Base-by-base conservation (phyloP, 2,797 vertebrate genomes). In the Remorina albescens region DNA sequence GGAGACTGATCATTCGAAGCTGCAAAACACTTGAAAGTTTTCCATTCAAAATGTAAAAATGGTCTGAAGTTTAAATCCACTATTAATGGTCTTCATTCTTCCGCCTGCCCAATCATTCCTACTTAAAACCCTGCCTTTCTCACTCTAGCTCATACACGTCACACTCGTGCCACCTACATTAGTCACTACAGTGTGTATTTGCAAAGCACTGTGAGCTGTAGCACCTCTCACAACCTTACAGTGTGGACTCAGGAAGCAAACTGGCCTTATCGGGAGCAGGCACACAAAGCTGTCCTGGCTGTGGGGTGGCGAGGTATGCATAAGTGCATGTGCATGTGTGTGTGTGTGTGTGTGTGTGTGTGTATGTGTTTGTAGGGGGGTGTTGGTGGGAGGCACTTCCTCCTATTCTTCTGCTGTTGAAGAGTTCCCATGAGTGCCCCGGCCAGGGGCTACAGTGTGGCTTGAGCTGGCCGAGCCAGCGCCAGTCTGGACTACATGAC, bases 351-450 rank as follows among this genome's bases (percentile, higher is more conserved):
- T 83, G 47, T 85, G 76, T 59, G 69, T 37, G 65, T 54, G 41
- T 59, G 23, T n/a, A n/a, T n/a, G n/a, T n/a, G n/a, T n/a, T n/a
- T n/a, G n/a, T n/a, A n/a, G 75, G 55, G 57, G 71, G 76, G 25
- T 36, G 78, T 74, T 86, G 94, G 95, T 95, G 95, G 96, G 96
- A 93, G 96, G 95, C 95, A 96, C 94, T 98, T 98, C 97, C 97
- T 97, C 94, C 95, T 91, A 98, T 98, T 98, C 97, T 98, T 97
- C 93, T 97, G 92, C 68, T 76, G 92, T 91, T 92, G 92, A 92
- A 94, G 94, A 91, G 96, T 98, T 98, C 96, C 96, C 96, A 97
- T 94, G 96, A 96, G 95, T 93, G 90, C 94, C 94, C 92, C 93
- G 95, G 96, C 96, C 95, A 96, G 95, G 92, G 91, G 91, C 94